Conservation (phyloP, 2,888 invertebrate genomes). For the Piscicola geometra region DNA sequence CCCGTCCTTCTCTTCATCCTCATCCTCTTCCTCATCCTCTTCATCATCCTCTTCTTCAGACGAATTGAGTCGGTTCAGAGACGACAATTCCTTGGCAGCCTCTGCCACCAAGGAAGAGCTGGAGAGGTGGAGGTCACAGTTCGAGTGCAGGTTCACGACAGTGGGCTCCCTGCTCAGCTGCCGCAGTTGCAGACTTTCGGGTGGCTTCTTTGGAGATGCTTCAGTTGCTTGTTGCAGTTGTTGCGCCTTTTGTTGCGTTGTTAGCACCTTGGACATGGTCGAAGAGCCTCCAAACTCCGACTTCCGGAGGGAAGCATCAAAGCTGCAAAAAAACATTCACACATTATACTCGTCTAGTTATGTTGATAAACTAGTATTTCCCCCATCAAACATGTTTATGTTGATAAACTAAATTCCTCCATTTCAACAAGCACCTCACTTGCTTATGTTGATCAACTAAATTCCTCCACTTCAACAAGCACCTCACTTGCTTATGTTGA, state of each 20-base stretch:
- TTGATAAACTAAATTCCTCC: not conserved
- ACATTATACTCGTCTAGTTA: no score
- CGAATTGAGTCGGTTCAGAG: not conserved
- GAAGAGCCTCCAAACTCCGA: no score
- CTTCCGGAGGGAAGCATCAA: no score
- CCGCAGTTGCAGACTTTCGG: slow-evolving; percentile 38
- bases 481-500: not conserved
- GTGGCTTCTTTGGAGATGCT: no score
- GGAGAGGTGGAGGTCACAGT: not conserved
- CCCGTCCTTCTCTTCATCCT: not conserved
- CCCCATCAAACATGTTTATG: no score
- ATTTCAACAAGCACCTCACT: not conserved
- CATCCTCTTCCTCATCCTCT: slow-evolving; percentile 44
- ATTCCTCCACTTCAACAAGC: not conserved
- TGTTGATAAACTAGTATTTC: no score
- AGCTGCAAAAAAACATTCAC: no score
- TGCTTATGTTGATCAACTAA: not conserved
- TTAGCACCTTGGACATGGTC: no score
- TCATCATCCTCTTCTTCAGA: slow-evolving; percentile 31
- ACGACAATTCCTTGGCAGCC: slow-evolving; percentile 46
- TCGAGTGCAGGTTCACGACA: slow-evolving; percentile 9
- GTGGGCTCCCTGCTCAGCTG: slow-evolving; percentile 45
- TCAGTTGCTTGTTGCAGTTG: no score
- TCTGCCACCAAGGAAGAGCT: slow-evolving; percentile 6
- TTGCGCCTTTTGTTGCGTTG: no score